A percentile compares a stretch with the other conserved stretches of the same genome.
phyloP scores from a whole-genome alignment of 2,113 vertebrate genomes.

The Dromiciops gliroides region DNA sequence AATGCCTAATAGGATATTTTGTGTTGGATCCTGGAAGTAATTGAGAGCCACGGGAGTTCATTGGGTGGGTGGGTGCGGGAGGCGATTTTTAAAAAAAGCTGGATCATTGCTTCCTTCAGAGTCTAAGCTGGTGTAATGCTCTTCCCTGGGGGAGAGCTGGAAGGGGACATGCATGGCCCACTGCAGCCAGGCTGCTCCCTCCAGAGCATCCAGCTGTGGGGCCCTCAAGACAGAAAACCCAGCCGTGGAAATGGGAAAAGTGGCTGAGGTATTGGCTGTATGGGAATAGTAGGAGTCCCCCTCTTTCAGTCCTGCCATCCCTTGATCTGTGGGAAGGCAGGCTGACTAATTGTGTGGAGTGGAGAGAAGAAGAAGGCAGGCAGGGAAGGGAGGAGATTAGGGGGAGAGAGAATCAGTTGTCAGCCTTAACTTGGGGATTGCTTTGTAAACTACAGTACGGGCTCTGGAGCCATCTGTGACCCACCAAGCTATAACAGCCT shows the following conservation, averaged over 20 bases:
- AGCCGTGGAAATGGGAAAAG: background rate
- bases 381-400: background rate
- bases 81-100: background rate
- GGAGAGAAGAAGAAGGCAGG: background rate
- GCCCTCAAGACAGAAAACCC: background rate
- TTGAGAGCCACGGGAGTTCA: background rate
- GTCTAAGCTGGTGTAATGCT: background rate
- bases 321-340: background rate
- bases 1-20: background rate
- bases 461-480: slow-evolving; percentile 77
- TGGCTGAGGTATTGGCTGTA: background rate
- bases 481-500: slow-evolving; percentile 71
- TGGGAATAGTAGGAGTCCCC: background rate
- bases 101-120: background rate
- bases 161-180: background rate
- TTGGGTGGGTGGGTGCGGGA: background rate
- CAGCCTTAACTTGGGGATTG: slow-evolving; percentile 64
- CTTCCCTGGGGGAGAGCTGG: background rate
- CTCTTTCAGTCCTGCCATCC: background rate
- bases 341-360: background rate
- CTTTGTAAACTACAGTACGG: slow-evolving; percentile 60
- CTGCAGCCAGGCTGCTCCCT: background rate
- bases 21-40: background rate
- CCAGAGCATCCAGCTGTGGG: background rate
- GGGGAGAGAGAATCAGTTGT: slow-evolving; percentile 37